Conservation (phyloP, 2,797 vertebrate genomes). For the Pelobates cultripes region DNA sequence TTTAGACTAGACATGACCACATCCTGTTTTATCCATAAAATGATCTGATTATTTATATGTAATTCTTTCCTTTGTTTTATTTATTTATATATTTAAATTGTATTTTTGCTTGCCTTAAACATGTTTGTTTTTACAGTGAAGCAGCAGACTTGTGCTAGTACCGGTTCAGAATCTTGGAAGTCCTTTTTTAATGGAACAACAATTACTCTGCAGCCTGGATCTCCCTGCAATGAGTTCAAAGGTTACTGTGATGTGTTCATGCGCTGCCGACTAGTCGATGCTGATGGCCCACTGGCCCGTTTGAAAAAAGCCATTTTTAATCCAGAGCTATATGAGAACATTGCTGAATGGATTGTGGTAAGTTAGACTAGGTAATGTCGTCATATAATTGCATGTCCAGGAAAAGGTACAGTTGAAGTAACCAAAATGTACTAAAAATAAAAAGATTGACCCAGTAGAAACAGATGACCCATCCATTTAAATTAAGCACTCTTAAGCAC, state of each 20-base stretch:
- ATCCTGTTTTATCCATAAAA: too few relatives aligned
- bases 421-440: too few relatives aligned
- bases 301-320: constrained; percentile 98
- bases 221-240: constrained; percentile 95
- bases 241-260: constrained; percentile 97
- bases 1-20: too few relatives aligned
- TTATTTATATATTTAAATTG: too few relatives aligned
- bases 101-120: too few relatives aligned
- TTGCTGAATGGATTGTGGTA: constrained; percentile 97
- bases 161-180: constrained; percentile 81
- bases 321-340: constrained; percentile 90
- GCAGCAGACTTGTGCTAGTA: constrained; percentile 86
- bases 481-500: too few relatives aligned
- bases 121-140: constrained; percentile 71
- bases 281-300: constrained; percentile 93
- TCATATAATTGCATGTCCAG: too few relatives aligned
- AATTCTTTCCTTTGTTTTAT: neutral
- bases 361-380: constrained; percentile 61
- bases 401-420: too few relatives aligned
- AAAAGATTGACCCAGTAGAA: too few relatives aligned
- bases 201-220: constrained; percentile 90
- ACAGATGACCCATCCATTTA: too few relatives aligned
- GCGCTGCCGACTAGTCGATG: constrained; percentile 92
- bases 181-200: constrained; percentile 74
- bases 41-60: neutral